These are phyloP conservation scores for Teleopsis dalmanni DNA, from an alignment of 1,140 invertebrate genomes.

Conservation along the genomic window DNA sequence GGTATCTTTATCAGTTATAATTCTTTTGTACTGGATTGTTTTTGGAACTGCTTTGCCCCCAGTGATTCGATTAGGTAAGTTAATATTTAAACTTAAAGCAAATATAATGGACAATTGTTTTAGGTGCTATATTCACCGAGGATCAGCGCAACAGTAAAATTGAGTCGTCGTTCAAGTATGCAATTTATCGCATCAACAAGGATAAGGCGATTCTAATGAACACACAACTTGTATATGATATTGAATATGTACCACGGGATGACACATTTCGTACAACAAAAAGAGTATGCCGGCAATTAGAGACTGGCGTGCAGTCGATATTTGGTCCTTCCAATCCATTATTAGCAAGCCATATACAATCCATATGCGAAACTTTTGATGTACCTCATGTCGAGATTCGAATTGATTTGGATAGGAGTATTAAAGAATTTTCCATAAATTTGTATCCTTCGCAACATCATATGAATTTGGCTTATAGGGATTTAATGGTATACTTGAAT, in stretches of 20 bases:
- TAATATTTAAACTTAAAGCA: background rate
- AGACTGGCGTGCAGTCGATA: constrained; percentile 76
- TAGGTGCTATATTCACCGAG: constrained; percentile 82
- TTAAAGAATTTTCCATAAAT: constrained; percentile 80
- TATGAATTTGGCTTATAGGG: constrained; percentile 76
- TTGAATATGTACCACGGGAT: constrained; percentile 77
- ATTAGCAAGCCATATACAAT: constrained; percentile 77
- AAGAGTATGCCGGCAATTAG: constrained; percentile 82
- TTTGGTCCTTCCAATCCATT: constrained; percentile 81
- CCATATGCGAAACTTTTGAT: constrained; percentile 80
- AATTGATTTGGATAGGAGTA: constrained; percentile 58
- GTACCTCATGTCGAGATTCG: constrained; percentile 81
- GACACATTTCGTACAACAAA: constrained; percentile 88
- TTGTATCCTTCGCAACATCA: constrained; percentile 78
- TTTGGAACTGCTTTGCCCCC: background rate
- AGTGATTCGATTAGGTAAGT: background rate
- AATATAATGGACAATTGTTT: background rate
- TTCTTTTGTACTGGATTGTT: too few species aligned
- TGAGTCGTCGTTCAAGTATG: constrained; percentile 87
- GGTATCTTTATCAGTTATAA: too few species aligned
- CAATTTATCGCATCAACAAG: constrained; percentile 85
- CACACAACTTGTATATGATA: constrained; percentile 81
- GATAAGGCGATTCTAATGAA: constrained; percentile 73
- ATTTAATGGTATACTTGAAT: constrained; percentile 81
- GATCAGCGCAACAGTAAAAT: constrained; percentile 75